A percentile compares a stretch with the other conserved stretches of the same genome.
Evolutionary conservation across 2,888 invertebrate species (phyloP).

Genomic region (Suillia variegata): DNA sequence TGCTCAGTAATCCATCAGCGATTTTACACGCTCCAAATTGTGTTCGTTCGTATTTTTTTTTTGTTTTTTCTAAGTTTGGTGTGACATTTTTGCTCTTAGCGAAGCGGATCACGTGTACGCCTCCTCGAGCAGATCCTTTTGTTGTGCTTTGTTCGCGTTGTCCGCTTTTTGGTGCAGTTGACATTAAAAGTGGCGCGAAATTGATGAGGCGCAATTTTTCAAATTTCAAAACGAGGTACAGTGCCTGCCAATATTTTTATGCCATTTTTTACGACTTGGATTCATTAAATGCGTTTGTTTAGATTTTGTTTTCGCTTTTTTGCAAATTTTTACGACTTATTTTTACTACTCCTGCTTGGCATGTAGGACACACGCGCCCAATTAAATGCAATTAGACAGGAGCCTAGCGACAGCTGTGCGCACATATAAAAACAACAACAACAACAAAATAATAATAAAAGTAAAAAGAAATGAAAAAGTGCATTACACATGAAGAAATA

Average conservation of each 20-base stretch:
- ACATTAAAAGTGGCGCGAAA: background rate
- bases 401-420: background rate
- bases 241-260: background rate
- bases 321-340: background rate
- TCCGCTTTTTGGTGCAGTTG: no score
- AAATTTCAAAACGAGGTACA: background rate
- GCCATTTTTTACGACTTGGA: background rate
- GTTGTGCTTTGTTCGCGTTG: background rate
- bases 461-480: no score
- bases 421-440: no score
- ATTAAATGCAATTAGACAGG: slow-evolving; percentile 2
- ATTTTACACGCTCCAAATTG: slow-evolving; percentile 38
- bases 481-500: no score
- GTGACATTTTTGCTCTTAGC: slow-evolving; percentile 28
- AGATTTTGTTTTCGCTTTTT: background rate
- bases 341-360: background rate
- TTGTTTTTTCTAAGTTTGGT: no score
- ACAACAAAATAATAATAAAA: no score
- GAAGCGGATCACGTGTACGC: slow-evolving; percentile 47
- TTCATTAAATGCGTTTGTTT: background rate
- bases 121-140: slow-evolving; percentile 26
- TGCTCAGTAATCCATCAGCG: slow-evolving; percentile 44
- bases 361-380: background rate
- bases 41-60: no score
- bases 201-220: background rate